Conservation (phyloP, 64 coral and sea anemone genomes). For the Cladopsammia gracilis region DNA sequence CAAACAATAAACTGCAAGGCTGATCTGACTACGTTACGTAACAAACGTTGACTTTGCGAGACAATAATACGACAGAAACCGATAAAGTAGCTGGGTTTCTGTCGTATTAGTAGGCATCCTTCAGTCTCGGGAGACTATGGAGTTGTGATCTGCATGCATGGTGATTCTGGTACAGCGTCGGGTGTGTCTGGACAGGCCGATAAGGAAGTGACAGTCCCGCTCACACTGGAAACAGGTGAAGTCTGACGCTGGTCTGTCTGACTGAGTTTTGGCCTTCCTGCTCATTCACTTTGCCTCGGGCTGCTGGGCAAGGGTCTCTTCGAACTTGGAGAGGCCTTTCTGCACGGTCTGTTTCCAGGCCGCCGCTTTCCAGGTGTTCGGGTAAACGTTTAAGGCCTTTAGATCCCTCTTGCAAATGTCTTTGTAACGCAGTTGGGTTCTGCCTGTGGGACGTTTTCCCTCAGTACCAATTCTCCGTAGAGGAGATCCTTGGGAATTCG, state of each 20-base stretch:
- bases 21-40: no score
- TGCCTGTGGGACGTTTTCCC: neutral
- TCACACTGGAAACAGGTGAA: neutral
- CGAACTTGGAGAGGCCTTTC: neutral
- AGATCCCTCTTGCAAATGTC: conserved; percentile 6
- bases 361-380: neutral
- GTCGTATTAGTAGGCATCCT: no score
- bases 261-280: neutral
- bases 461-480: conserved; percentile 10
- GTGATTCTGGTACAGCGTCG: neutral
- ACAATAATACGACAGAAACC: no score
- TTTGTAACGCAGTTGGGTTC: conserved; percentile 16
- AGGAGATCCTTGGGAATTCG: conserved; percentile 9
- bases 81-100: no score
- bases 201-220: neutral
- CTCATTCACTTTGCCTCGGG: neutral
- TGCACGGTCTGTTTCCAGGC: neutral
- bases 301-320: neutral
- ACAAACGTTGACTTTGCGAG: no score
- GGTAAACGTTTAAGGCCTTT: neutral
- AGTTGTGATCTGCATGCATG: neutral
- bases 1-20: no score
- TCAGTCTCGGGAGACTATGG: neutral
- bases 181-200: neutral
- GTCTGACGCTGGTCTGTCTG: neutral